Evolutionary conservation across 2,113 vertebrate genomes (phyloP).

Genomic region (Chauna torquata): DNA sequence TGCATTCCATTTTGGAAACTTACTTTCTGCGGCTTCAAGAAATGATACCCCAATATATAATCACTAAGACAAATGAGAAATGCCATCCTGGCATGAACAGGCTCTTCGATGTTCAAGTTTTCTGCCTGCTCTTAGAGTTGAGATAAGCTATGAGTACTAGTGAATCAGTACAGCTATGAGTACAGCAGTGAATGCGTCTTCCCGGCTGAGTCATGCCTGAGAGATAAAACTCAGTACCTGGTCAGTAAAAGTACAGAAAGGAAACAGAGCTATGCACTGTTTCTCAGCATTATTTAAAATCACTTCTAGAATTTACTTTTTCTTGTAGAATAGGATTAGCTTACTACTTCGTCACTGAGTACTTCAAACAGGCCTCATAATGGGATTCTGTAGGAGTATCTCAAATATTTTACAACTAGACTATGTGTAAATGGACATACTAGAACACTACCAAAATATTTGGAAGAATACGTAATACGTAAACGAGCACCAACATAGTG

Average conservation of each 20-base stretch:
- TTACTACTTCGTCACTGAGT: not conserved
- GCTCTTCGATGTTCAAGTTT: not conserved
- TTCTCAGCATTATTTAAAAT: not conserved
- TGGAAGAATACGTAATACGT: not conserved
- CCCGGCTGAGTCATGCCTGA: not conserved
- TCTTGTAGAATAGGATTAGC: not conserved
- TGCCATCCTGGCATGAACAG: not conserved
- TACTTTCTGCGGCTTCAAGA: not conserved
- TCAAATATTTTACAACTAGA: not conserved
- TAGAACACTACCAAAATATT: not conserved
- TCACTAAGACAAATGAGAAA: not conserved
- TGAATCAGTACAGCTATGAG: too few species aligned
- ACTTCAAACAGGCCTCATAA: not conserved
- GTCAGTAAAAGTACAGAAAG: not conserved
- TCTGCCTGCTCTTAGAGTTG: not conserved
- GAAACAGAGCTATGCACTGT: not conserved
- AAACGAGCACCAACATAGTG: not conserved
- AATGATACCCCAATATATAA: not conserved
- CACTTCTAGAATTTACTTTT: not conserved
- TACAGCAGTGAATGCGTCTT: not conserved
- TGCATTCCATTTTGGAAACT: not conserved
- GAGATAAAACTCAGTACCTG: not conserved
- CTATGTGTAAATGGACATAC: not conserved
- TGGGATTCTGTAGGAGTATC: not conserved
- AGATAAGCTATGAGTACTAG: not conserved